Percentiles rank a stretch among this genome's conserved stretches.
These are phyloP conservation scores for Amblyjoppa fuscipennis DNA, from an alignment of 2,888 invertebrate genomes.

Conservation along the genomic window DNA sequence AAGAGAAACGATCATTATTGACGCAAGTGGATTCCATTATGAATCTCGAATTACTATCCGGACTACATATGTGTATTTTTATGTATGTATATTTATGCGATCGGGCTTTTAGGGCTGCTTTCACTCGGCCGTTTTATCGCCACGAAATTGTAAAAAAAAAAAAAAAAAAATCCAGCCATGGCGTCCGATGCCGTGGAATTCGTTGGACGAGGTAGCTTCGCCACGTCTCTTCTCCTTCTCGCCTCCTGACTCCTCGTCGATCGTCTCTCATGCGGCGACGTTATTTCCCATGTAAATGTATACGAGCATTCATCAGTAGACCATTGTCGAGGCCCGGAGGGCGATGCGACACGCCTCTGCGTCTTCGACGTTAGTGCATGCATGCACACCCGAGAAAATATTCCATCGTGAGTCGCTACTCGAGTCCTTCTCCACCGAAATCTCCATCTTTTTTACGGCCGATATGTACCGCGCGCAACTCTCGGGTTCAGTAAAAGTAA, in stretches of 20 bases:
- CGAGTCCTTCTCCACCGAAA: constrained; percentile 26
- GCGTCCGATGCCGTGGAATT: constrained; percentile 67
- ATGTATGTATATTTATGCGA: constrained; percentile 46
- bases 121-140: constrained; percentile 56
- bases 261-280: constrained; percentile 72
- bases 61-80: constrained; percentile 21
- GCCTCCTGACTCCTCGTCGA: constrained; percentile 66
- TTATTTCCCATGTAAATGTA: constrained; percentile 84
- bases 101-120: constrained; percentile 31
- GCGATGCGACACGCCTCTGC: constrained; percentile 79
- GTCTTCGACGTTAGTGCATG: constrained; percentile 67
- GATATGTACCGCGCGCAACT: neutral
- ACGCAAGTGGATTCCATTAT: constrained; percentile 17
- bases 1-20: neutral
- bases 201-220: constrained; percentile 69
- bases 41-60: constrained; percentile 45
- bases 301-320: constrained; percentile 82
- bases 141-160: constrained; percentile 58
- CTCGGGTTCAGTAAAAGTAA: neutral
- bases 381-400: constrained; percentile 59
- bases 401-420: constrained; percentile 38
- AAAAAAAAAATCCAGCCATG: constrained; percentile 46
- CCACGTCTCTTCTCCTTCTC: constrained; percentile 69
- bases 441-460: constrained; percentile 8
- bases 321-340: constrained; percentile 69